phyloP scores from a whole-genome alignment of 1,140 invertebrate species.

The Babylonia areolata region DNA sequence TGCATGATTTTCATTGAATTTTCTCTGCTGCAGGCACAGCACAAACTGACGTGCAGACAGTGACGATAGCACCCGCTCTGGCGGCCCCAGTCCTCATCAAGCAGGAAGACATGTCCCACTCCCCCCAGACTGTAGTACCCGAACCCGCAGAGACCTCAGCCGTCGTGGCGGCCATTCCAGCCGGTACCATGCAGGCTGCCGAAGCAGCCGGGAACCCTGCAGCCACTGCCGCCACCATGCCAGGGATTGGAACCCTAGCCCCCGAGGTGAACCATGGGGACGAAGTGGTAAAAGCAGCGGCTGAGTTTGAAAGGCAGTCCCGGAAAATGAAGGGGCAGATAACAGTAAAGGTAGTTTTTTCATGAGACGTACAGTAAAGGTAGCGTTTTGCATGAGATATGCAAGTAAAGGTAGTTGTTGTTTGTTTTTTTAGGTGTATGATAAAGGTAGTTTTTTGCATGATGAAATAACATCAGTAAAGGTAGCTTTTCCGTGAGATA shows the following conservation, averaged over 20 bases:
- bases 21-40: neutral
- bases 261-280: slow-evolving; percentile 75
- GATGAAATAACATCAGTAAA: too few relatives aligned
- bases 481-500: too few relatives aligned
- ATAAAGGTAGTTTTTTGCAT: too few relatives aligned
- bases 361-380: too few relatives aligned
- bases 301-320: slow-evolving; percentile 85
- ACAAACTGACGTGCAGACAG: slow-evolving; percentile 4
- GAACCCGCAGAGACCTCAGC: slow-evolving; percentile 25
- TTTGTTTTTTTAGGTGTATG: too few relatives aligned
- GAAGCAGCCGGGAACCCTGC: neutral
- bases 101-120: slow-evolving; percentile 10
- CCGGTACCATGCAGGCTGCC: neutral
- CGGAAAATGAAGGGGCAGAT: slow-evolving; percentile 81
- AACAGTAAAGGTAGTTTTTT: slow-evolving; percentile 77
- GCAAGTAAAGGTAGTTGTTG: too few relatives aligned
- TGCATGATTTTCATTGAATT: too few relatives aligned
- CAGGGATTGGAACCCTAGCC: slow-evolving; percentile 83
- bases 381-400: too few relatives aligned
- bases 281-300: slow-evolving; percentile 78
- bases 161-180: neutral
- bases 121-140: neutral
- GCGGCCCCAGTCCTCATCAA: slow-evolving; percentile 35
- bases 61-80: slow-evolving; percentile 42
- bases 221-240: slow-evolving; percentile 77